Conservation (phyloP, 2,113 vertebrate genomes). For the Anolis carolinensis region DNA sequence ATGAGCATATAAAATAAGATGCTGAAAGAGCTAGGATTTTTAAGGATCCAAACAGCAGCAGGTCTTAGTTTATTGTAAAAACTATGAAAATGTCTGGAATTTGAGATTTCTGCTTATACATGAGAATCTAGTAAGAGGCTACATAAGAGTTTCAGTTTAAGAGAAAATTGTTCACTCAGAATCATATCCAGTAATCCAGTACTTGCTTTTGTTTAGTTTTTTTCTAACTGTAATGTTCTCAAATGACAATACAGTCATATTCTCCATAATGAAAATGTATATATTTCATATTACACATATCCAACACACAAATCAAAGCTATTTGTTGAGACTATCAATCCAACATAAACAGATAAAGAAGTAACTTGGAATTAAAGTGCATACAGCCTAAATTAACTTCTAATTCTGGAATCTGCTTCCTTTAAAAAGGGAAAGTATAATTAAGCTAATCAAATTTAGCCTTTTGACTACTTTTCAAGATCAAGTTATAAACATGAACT, state of each 20-base stretch:
- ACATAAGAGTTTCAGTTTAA: background rate
- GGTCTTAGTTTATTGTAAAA: background rate
- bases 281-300: background rate
- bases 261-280: background rate
- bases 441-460: slow-evolving; percentile 11
- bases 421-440: slow-evolving; percentile 20
- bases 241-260: background rate
- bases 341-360: background rate
- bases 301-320: background rate
- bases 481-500: slow-evolving; percentile 19
- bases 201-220: background rate
- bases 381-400: slow-evolving; percentile 18
- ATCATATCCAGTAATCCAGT: background rate
- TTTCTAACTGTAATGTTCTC: background rate
- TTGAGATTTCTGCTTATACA: background rate
- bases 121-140: background rate
- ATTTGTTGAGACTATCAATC: background rate
- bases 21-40: background rate
- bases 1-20: too few relatives aligned
- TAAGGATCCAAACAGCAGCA: background rate
- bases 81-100: background rate
- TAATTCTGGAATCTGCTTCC: background rate
- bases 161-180: background rate
- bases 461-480: slow-evolving; percentile 26
- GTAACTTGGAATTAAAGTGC: background rate